Evolutionary conservation across 2,113 vertebrate species (phyloP).

Genomic region (Chaetodon auriga): DNA sequence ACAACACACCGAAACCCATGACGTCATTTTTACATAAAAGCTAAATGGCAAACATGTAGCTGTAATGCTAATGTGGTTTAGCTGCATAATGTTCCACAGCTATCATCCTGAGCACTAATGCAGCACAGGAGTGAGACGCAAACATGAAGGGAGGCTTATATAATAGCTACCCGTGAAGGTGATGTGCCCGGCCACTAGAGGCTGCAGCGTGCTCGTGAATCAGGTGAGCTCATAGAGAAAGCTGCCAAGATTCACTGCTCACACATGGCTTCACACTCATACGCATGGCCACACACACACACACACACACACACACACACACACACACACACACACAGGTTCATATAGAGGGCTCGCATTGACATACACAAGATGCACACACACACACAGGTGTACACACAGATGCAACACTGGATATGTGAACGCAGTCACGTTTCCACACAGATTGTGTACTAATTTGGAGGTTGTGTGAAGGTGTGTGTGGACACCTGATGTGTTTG

Average conservation of each 20-base stretch:
- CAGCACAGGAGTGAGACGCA: constrained; percentile 24
- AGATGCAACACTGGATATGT: neutral
- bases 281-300: constrained; percentile 9
- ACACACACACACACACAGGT: constrained; percentile 1
- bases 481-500: neutral
- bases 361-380: neutral
- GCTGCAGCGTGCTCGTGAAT: constrained; percentile 48
- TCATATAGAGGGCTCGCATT: neutral
- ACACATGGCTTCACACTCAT: constrained; percentile 54
- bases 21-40: constrained; percentile 17
- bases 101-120: constrained; percentile 19
- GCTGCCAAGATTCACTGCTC: constrained; percentile 63
- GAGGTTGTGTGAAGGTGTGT: constrained; percentile 2
- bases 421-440: neutral
- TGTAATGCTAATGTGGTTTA: constrained; percentile 25
- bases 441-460: neutral
- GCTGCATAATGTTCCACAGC: constrained; percentile 22
- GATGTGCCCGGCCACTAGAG: constrained; percentile 42
- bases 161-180: constrained; percentile 40
- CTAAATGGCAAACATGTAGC: constrained; percentile 11
- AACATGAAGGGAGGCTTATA: constrained; percentile 39
- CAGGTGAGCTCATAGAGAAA: constrained; percentile 65
- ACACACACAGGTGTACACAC: neutral
- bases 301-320: no score
- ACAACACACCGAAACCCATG: neutral